Evolutionary conservation across 2,797 vertebrate species (phyloP).

Genomic region (Gymnothorax reevesii): DNA sequence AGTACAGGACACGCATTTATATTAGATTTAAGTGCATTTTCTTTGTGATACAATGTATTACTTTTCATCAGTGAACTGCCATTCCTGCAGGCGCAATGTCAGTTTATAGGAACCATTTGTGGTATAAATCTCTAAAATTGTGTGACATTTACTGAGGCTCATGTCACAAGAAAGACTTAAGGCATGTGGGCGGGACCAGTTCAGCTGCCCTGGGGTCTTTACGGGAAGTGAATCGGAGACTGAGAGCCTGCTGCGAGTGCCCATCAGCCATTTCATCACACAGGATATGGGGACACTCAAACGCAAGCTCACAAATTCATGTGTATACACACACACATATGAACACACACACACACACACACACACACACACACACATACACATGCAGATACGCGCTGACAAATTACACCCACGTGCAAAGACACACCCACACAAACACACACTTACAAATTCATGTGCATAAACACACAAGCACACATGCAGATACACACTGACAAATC

Average conservation of each 20-base stretch:
- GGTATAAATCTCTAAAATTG: neutral
- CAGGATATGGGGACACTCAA: neutral
- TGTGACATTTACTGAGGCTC: neutral
- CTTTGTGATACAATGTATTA: neutral
- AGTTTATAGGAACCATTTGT: neutral
- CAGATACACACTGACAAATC: too few species aligned
- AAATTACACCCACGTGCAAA: too few species aligned
- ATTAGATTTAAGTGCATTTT: neutral
- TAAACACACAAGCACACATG: too few species aligned
- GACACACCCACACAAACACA: too few species aligned
- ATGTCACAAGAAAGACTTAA: neutral
- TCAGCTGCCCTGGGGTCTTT: neutral
- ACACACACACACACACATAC: too few species aligned
- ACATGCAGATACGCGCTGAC: too few species aligned
- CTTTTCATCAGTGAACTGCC: neutral
- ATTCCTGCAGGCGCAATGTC: neutral
- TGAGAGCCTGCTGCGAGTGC: neutral
- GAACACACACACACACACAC: too few species aligned
- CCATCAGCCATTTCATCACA: neutral
- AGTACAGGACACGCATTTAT: neutral
- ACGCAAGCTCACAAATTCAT: neutral
- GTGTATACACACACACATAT: neutral
- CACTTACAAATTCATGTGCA: too few species aligned
- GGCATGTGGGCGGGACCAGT: neutral
- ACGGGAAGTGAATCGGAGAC: neutral